phyloP scores from a whole-genome alignment of 2,113 vertebrate species.

The Pseudopipra pipra region DNA sequence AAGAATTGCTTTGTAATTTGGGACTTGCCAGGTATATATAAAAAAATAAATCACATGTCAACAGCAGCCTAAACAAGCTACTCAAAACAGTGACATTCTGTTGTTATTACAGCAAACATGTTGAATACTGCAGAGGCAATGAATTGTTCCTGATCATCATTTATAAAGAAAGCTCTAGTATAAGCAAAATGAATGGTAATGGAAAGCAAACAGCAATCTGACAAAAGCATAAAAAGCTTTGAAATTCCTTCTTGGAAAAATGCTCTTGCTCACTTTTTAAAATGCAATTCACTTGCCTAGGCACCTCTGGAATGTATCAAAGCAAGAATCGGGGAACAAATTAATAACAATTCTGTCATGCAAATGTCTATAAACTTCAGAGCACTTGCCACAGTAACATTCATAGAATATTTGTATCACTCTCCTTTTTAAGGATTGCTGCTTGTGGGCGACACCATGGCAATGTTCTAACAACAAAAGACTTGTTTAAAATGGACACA shows the following conservation, averaged over 20 bases:
- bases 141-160: neutral
- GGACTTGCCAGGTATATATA: neutral
- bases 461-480: neutral
- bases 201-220: neutral
- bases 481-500: neutral
- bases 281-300: neutral
- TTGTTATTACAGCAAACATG: neutral
- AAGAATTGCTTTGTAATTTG: neutral
- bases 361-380: neutral
- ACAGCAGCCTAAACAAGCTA: neutral
- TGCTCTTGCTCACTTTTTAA: neutral
- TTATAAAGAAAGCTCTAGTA: neutral
- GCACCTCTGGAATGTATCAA: neutral
- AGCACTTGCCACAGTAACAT: neutral
- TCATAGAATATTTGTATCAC: rapidly evolving
- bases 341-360: neutral
- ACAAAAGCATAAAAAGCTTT: neutral
- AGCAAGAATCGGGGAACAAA: neutral
- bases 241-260: neutral
- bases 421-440: neutral
- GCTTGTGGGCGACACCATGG: neutral
- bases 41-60: neutral
- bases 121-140: neutral
- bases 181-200: neutral
- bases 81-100: neutral